Base-by-base conservation (phyloP, 2,113 vertebrate species). In the Morone chrysops region DNA sequence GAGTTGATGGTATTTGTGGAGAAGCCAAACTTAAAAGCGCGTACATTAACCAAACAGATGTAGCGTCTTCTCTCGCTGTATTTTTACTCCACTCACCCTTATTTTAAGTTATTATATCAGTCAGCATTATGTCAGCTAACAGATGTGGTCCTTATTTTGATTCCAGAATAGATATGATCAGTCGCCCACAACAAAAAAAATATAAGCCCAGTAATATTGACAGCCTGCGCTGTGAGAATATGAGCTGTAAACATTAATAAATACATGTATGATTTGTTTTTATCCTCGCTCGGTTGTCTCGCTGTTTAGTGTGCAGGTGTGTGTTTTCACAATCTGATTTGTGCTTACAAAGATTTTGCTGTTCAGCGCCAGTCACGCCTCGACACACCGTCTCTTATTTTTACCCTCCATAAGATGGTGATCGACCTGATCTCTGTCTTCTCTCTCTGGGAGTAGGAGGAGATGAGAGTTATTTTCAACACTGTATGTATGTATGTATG, bases 381-480 rank as follows among this genome's bases (percentile, higher is more conserved):
- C 8, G 2, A 67, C 71, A 59, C 16, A 13, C 47, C 2, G 0
- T 36, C 78, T 78, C 25, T 66, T 80, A 77, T 80, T 90, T 85
- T 85, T 54, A 73, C 47, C 56, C 71, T 63, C 57, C 43, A 48
- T 61, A 18, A 76, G 75, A 68, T 71, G 56, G 4, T 51, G 81
- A 81, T 75, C 9, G 45, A 74, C 65, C 75, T 31, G 70, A 80
- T 82, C 47, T 75, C 53, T 75, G 54, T 79, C 48, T 31, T 74
- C 57, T 84, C 72, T 56, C 65, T 50, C 16, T 5, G 72, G 81
- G 80, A 76, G 81, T 40, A 67, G 68, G 76, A 75, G 77, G 83
- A 91, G 84, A 81, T 51, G 85, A 81, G 80, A 78, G 83, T 76
- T 83, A 87, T 92, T 90, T 90, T 70, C 61, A 70, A 74, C 59